Base-by-base conservation (phyloP, 2,797 vertebrate species). In the Odontamblyopus rebecca region DNA sequence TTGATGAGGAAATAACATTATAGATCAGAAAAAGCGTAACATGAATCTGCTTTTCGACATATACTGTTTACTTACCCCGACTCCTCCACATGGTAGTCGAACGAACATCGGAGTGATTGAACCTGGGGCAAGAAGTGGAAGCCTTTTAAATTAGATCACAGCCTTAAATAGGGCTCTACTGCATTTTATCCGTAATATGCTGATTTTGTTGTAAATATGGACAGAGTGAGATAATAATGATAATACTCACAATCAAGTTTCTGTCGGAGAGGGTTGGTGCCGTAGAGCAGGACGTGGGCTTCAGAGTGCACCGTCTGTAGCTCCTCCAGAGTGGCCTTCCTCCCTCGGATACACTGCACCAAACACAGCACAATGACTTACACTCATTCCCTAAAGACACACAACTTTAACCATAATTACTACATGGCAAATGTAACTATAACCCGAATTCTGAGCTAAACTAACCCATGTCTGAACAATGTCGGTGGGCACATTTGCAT, bases 221-320 rank as follows among this genome's bases (percentile, higher is more conserved):
- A 53, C 16, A 2, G 12, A 15, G 44, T 48, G 44, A 48, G 19
- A 27, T 13, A 59, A 15, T 30, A 29, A 32, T 8, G 27, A 18
- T 23, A 32, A 61, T 18, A 32, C 93, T 95, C 94, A 95, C 96
- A 96, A 91, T 97, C 96, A 81, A 97, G 92, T 89, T 97, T 97
- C 93, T 98, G 96, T 79, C 96, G 92, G 72, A 93, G 90, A 71
- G 97, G 94, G 80, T 96, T 97, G 64, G 96, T 98, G 88, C 97
- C 96, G 0, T 98, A 97, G 61, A 98, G 94, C 72, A 97, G 93
- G 0, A 97, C 89, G 69, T 98, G 96, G 76, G 91, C 95, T 87
- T 97, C 96, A 0, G 96, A 97, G 90, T 98, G 97, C 69, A 98
- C 96, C 0, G 93, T 96, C 94, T 97, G 96, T 77, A 98, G 93